A percentile compares a stretch with the other conserved stretches of the same genome.
Conservation (phyloP, 2,797 vertebrate species). For the Sardinella longiceps region DNA sequence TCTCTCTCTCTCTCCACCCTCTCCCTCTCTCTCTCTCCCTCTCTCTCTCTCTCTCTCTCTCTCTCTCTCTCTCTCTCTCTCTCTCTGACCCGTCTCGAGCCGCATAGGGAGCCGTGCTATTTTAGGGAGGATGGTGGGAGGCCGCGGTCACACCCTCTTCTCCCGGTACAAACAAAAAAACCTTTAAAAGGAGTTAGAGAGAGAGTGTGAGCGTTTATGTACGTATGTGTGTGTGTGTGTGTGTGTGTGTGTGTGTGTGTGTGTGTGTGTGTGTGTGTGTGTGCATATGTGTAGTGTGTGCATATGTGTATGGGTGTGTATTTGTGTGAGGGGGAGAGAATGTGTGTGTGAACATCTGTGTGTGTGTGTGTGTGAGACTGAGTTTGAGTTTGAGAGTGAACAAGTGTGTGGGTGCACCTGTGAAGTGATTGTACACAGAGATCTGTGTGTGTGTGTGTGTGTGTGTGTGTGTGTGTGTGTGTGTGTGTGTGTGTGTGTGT, state of each 20-base stretch:
- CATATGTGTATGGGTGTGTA: not conserved
- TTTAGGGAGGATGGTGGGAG: constrained; percentile 72
- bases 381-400: not conserved
- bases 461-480: not conserved
- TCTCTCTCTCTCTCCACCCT: not conserved
- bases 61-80: not conserved
- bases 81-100: not conserved
- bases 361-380: not conserved
- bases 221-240: constrained; percentile 1
- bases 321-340: not conserved
- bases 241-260: not conserved
- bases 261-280: not conserved
- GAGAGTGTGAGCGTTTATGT: not conserved
- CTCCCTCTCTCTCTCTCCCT: not conserved
- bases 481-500: constrained; percentile 1
- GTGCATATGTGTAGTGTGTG: no score
- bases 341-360: no score
- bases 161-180: constrained; percentile 66
- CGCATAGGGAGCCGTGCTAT: constrained; percentile 58
- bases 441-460: not conserved
- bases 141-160: constrained; percentile 73
- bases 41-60: not conserved
- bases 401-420: constrained; percentile 13
- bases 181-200: constrained; percentile 48
- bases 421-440: constrained; percentile 5